These are phyloP conservation scores for Ornithoptera alexandrae DNA, from an alignment of 2,888 invertebrate species.

Conservation along the genomic window DNA sequence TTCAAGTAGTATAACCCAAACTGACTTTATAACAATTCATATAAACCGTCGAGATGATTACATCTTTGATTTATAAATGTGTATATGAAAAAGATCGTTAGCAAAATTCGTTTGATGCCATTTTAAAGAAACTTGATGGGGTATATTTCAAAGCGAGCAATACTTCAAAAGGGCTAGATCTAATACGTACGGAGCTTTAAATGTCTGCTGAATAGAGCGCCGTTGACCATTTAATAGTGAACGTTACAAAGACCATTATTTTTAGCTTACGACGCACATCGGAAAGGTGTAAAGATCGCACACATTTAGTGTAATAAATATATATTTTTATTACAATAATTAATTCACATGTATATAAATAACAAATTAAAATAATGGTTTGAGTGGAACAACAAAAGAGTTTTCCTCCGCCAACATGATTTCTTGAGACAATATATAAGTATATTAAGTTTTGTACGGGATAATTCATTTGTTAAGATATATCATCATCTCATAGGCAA, in stretches of 20 bases:
- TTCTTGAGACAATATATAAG: too few species aligned
- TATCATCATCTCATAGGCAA: background rate
- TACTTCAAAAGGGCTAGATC: conserved; percentile 64
- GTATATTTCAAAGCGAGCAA: conserved; percentile 58
- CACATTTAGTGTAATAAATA: too few species aligned
- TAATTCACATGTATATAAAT: too few species aligned
- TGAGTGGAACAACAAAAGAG: too few species aligned
- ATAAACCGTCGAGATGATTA: background rate
- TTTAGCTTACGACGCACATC: background rate
- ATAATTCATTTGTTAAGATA: background rate
- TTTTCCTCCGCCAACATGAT: too few species aligned
- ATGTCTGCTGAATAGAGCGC: conserved; percentile 62
- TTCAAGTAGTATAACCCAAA: too few species aligned
- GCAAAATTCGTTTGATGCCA: conserved; percentile 28
- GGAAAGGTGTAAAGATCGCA: too few species aligned
- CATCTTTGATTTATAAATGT: background rate
- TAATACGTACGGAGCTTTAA: conserved; percentile 67
- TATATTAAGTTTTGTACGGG: too few species aligned
- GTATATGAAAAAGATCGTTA: conserved; percentile 25
- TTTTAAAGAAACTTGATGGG: conserved; percentile 53
- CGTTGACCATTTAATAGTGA: conserved; percentile 14
- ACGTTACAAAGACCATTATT: conserved; percentile 5
- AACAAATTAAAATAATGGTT: too few species aligned
- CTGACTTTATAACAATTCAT: too few species aligned
- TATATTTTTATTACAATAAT: too few species aligned